phyloP scores from a whole-genome alignment of 2,888 invertebrate genomes.

The Alsophila aescularia region DNA sequence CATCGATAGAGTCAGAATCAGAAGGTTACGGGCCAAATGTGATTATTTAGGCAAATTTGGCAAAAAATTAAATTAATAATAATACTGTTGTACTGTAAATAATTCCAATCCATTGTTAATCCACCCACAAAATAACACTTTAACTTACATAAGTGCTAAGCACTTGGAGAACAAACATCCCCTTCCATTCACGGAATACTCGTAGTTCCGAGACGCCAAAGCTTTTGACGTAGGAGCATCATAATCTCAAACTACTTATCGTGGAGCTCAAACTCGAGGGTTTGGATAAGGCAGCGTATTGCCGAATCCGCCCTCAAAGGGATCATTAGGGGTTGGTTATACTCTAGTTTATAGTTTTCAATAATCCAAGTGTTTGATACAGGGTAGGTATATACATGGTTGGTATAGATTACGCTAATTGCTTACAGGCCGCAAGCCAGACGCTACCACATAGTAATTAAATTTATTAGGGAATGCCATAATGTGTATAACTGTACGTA shows the following conservation, averaged over 20 bases:
- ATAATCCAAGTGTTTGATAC: conserved; percentile 16
- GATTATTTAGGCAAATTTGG: no score
- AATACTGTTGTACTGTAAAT: no score
- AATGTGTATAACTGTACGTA: conserved; percentile 4
- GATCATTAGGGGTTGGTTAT: conserved; percentile 18
- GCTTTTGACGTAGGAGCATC: conserved; percentile 19
- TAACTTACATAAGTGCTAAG: no score
- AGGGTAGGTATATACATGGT: not conserved
- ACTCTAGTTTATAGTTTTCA: conserved; percentile 22
- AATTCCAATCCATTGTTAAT: no score
- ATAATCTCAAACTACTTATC: conserved; percentile 21
- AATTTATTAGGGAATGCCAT: conserved; percentile 14
- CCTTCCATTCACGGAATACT: not conserved
- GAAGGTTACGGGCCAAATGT: no score
- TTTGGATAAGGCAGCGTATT: conserved; percentile 19
- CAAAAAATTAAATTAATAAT: no score
- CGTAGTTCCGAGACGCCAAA: conserved; percentile 10
- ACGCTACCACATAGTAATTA: conserved; percentile 15
- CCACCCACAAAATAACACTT: no score
- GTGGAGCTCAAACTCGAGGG: conserved; percentile 6
- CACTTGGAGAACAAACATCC: no score
- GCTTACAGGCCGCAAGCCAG: conserved; percentile 12
- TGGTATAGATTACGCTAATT: conserved; percentile 17
- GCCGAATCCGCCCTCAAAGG: conserved; percentile 14
- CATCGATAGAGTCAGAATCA: no score